These are phyloP conservation scores for Athalia circularis DNA, from an alignment of 2,888 invertebrate species.

Conservation along the genomic window DNA sequence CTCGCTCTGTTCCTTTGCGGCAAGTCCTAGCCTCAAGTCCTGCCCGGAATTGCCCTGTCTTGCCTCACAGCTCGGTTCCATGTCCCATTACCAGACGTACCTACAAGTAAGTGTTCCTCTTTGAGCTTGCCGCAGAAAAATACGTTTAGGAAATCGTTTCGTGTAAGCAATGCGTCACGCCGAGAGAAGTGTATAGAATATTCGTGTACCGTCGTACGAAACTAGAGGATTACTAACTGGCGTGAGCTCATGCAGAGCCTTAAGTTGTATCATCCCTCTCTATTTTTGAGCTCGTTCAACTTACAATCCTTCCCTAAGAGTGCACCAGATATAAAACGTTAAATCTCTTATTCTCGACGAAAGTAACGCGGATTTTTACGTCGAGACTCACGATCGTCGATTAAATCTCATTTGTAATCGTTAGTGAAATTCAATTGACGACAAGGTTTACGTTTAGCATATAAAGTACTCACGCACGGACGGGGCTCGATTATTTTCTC, in stretches of 20 bases:
- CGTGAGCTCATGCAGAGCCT: not conserved
- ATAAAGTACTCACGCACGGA: too few relatives aligned
- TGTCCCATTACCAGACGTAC: slow-evolving; percentile 36
- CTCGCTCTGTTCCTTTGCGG: slow-evolving; percentile 26
- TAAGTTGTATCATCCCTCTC: not conserved
- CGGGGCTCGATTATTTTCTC: too few relatives aligned
- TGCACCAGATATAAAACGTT: too few relatives aligned
- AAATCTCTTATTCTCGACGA: too few relatives aligned
- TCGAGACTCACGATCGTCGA: too few relatives aligned
- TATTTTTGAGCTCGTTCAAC: not conserved
- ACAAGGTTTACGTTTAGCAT: too few relatives aligned
- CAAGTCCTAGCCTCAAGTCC: slow-evolving; percentile 5
- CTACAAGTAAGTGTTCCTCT: slow-evolving; percentile 6
- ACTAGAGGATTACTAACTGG: slow-evolving; percentile 21
- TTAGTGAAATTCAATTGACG: too few relatives aligned
- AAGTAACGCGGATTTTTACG: too few relatives aligned
- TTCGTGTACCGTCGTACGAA: slow-evolving; percentile 4
- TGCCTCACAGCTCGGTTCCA: not conserved
- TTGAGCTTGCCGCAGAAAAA: slow-evolving; percentile 46
- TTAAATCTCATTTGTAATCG: too few relatives aligned
- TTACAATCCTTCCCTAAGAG: too few relatives aligned
- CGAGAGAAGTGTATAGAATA: not conserved
- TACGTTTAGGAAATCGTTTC: slow-evolving; percentile 47
- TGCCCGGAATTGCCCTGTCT: not conserved
- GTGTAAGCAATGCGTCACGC: slow-evolving; percentile 41